Conservation (phyloP, 2,888 invertebrate species). For the Leptopterna dolabrata region DNA sequence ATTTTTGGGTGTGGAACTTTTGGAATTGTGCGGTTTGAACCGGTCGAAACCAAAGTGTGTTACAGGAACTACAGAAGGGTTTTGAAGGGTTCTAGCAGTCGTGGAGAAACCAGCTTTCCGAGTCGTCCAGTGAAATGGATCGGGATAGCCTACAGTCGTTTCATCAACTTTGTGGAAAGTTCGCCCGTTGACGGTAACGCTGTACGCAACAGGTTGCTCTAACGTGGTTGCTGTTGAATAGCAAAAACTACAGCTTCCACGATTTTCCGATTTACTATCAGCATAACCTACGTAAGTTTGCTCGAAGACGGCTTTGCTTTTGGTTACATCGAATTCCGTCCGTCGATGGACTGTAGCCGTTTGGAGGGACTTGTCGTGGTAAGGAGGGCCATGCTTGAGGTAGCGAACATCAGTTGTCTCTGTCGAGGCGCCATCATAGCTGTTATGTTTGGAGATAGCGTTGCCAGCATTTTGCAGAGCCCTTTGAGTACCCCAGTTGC, state of each 20-base stretch:
- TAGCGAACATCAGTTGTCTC: background rate
- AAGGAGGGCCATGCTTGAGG: too few species aligned
- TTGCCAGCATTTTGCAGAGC: background rate
- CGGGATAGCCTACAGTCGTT: background rate
- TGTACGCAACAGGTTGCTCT: background rate
- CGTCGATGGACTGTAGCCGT: background rate
- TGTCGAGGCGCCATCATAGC: background rate
- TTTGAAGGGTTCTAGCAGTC: background rate
- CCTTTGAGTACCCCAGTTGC: background rate
- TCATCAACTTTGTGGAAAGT: slow-evolving; percentile 13
- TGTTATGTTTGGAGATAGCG: background rate
- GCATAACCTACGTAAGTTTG: background rate
- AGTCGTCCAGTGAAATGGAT: background rate
- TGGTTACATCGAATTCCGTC: background rate
- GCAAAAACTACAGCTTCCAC: background rate
- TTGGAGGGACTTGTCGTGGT: too few species aligned
- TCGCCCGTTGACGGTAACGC: slow-evolving; percentile 26
- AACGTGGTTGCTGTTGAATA: background rate
- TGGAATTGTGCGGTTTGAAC: background rate
- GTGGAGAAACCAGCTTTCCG: background rate
- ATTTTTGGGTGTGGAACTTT: background rate
- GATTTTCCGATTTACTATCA: background rate
- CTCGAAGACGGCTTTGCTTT: slow-evolving; percentile 43
- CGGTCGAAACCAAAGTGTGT: background rate
- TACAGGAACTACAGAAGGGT: background rate